These are phyloP conservation scores for Thalassaphorura encarpata DNA, from an alignment of 1,140 invertebrate species.

Conservation along the genomic window DNA sequence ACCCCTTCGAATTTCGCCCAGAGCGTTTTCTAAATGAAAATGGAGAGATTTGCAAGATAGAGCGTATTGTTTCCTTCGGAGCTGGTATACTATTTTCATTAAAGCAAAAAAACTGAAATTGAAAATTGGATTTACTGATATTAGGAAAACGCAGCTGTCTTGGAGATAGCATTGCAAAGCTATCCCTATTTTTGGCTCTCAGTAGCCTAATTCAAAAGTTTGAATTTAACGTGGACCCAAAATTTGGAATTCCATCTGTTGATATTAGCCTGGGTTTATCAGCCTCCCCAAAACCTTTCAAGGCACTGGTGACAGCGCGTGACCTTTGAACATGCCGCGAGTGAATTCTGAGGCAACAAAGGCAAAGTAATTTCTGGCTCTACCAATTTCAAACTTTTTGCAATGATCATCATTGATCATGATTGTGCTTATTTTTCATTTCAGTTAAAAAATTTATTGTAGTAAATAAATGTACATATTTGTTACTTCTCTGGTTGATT, in stretches of 20 bases:
- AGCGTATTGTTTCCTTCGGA: too few species aligned
- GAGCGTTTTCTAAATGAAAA: neutral
- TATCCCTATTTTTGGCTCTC: neutral
- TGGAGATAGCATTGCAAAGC: neutral
- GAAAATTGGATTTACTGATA: neutral
- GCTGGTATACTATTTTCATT: too few species aligned
- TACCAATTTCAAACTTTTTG: too few species aligned
- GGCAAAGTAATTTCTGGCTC: too few species aligned
- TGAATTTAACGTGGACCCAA: neutral
- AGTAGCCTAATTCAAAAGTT: neutral
- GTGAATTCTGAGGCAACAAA: too few species aligned
- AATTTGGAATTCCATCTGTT: neutral
- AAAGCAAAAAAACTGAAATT: too few species aligned
- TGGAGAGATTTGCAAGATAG: neutral
- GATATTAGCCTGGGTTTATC: constrained; percentile 39
- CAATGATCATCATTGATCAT: too few species aligned
- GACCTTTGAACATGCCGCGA: too few species aligned
- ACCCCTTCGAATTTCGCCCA: neutral
- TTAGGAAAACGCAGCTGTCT: neutral
- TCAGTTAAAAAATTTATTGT: too few species aligned
- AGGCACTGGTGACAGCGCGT: neutral
- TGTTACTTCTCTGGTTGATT: too few species aligned
- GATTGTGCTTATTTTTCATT: too few species aligned
- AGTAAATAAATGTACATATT: too few species aligned
- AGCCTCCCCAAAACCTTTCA: constrained; percentile 35